Evolutionary conservation across 2,113 vertebrate species (phyloP), one percentile per base, ranked within the genome.

Genomic region (Delphinapterus leucas): DNA sequence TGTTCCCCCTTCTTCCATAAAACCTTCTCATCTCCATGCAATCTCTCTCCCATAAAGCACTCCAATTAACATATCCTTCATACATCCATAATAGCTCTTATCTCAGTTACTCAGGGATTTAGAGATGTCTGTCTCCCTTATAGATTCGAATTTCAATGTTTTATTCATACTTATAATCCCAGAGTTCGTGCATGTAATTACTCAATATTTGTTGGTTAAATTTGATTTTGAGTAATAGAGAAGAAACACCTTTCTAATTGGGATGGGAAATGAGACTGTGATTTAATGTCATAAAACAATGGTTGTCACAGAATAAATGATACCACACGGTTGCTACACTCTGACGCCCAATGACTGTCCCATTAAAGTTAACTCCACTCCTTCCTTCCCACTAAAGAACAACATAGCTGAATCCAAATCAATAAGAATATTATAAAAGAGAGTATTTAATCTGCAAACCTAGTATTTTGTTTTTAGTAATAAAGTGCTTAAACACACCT

Each of bases 271-370:
- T 23, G 33, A 53, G 26, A 28, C 9, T 10, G 25, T 33, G 38
- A 85, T 65, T n/a, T 25, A n/a, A 73, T 63, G 44, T n/a, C 31
- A 4, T 60, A 60, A 63, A 77, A 60, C 38, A 55, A 61, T 36
- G 9, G n/a, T 47, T 68, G 12, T 38, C 38, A 25, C 2, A 10
- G 31, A 77, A 33, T 3, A 73, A 28, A 14, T 17, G 63, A 36
- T 4, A 3, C 6, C 38, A 28, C 6, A 3, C 3, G 3, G 26
- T 8, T 4, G 6, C 13, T 28, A 10, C 13, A 3, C 17, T 23
- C 6, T 14, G 17, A 2, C 36, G 28, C 31, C 60, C 44, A 20
- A 2, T 0, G 41, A 15, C 4, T 5, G 6, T 9, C 55, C 31
- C 2, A 1, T 25, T 36, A 73, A 36, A 31, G 36, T 11, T 8